Conservation (phyloP, 1,140 invertebrate species). For the Microplitis demolitor region DNA sequence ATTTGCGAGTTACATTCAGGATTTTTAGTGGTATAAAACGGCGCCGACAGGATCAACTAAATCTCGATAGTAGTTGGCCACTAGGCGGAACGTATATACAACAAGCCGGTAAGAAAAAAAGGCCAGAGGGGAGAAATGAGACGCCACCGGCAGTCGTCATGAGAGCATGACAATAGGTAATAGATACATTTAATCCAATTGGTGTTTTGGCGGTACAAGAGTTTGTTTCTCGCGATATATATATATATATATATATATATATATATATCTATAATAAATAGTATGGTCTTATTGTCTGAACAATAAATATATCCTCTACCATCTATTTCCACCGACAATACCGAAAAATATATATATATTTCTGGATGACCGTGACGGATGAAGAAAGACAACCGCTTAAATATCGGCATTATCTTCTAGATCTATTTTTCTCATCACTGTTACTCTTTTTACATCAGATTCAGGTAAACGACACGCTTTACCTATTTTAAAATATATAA, state of each 20-base stretch:
- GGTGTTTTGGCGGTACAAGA: conserved; percentile 32
- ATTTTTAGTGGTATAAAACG: background rate
- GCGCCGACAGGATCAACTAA: conserved; percentile 22
- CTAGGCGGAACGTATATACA: background rate
- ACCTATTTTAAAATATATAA: conserved; percentile 40
- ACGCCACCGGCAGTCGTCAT: conserved; percentile 35
- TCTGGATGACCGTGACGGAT: conserved; percentile 38
- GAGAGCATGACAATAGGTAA: conserved; percentile 40
- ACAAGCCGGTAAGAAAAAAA: background rate
- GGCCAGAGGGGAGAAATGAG: background rate
- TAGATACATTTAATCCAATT: conserved; percentile 58
- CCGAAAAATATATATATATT: conserved; percentile 20
- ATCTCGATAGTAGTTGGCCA: conserved; percentile 16
- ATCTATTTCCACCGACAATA: conserved; percentile 36
- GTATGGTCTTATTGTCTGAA: background rate
- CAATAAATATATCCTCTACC: conserved; percentile 16
- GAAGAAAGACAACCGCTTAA: background rate
- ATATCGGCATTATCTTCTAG: background rate
- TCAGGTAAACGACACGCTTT: conserved; percentile 34
- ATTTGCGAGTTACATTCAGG: conserved; percentile 1
- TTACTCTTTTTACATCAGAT: conserved; percentile 34
- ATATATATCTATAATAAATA: too few species aligned
- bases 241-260: too few species aligned
- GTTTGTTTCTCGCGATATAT: conserved; percentile 1
- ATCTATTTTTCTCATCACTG: background rate